Conservation (phyloP, 30 jellyfish, hydroid and myxozoan genomes). For the Aurelia aurita complex sp. Pacific region DNA sequence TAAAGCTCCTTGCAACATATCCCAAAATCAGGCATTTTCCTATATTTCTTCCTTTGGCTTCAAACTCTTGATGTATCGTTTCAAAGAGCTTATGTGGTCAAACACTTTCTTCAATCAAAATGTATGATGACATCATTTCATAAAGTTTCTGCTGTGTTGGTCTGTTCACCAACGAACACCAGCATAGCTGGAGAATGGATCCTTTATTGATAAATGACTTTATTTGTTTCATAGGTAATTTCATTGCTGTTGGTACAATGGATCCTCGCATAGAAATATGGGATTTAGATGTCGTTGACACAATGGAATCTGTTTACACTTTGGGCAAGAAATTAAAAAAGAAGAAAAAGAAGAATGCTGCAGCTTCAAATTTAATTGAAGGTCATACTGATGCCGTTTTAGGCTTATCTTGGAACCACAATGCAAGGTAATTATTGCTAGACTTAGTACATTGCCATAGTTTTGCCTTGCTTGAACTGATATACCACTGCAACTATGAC, state of each 20-base stretch:
- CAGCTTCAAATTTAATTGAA: constrained; percentile 30
- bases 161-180: too few species aligned
- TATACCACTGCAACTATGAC: too few species aligned
- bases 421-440: constrained; percentile 53
- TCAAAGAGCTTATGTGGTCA: too few species aligned
- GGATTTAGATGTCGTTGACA: constrained; percentile 93
- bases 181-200: too few species aligned
- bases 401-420: constrained; percentile 91
- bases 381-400: constrained; percentile 94
- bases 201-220: too few species aligned
- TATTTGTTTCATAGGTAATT: constrained; percentile 52
- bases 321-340: constrained; percentile 78
- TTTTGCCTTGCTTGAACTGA: neutral
- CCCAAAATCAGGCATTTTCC: too few species aligned
- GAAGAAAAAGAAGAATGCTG: constrained; percentile 62
- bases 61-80: too few species aligned
- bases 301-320: constrained; percentile 80
- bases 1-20: too few species aligned
- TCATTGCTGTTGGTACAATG: constrained; percentile 95
- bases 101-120: too few species aligned
- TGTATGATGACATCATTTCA: too few species aligned
- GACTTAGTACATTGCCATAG: neutral
- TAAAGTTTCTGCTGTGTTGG: too few species aligned
- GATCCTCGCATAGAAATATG: constrained; percentile 91
- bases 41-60: too few species aligned